Conservation (phyloP, 1,140 invertebrate genomes). For the Bombus confusus region DNA sequence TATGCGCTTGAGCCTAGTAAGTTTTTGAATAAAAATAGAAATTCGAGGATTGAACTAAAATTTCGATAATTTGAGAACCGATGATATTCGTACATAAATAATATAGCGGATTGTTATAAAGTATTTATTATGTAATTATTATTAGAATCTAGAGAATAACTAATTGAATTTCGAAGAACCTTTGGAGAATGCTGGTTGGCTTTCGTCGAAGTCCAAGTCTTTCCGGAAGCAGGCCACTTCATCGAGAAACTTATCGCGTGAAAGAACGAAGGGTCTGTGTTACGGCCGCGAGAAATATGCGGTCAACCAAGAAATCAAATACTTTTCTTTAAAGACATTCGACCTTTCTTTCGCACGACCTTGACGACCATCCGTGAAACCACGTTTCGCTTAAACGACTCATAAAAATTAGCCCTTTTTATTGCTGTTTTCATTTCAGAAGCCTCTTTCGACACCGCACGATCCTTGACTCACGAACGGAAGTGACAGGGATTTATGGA, state of each 20-base stretch:
- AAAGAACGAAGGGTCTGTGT: slow-evolving; percentile 8
- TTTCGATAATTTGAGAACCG: background rate
- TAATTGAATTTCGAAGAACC: background rate
- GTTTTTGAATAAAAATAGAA: too few relatives aligned
- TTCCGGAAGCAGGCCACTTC: slow-evolving; percentile 38
- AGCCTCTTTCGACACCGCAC: background rate
- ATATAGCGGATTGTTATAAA: too few relatives aligned
- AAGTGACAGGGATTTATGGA: background rate
- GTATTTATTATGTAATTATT: too few relatives aligned
- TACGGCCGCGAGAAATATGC: slow-evolving; percentile 45
- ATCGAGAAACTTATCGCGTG: slow-evolving; percentile 42
- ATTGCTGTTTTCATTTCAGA: background rate
- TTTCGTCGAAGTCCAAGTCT: slow-evolving; percentile 12
- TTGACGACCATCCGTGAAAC: slow-evolving; percentile 35
- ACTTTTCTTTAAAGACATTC: slow-evolving; percentile 34
- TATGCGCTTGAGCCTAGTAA: too few relatives aligned
- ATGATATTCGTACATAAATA: too few relatives aligned
- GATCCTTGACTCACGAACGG: background rate
- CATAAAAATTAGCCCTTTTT: background rate
- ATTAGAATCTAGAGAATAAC: background rate
- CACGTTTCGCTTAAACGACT: slow-evolving; percentile 26
- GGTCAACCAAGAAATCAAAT: slow-evolving; percentile 53
- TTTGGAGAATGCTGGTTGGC: too few relatives aligned
- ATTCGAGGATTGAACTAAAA: background rate
- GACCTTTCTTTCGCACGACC: slow-evolving; percentile 34